Conservation (phyloP, 1,140 invertebrate species). For the Manduca sexta region DNA sequence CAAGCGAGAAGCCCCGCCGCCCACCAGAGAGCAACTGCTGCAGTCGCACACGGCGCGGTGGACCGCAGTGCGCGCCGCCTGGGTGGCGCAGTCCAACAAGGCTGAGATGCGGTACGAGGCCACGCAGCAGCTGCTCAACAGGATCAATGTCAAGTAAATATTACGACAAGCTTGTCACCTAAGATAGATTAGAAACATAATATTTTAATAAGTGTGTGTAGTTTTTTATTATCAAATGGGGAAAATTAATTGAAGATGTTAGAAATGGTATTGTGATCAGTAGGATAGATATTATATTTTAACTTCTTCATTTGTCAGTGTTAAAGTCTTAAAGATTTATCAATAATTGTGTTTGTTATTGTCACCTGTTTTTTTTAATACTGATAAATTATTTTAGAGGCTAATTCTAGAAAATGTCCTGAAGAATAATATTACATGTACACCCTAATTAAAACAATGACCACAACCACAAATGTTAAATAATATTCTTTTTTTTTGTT, state of each 20-base stretch:
- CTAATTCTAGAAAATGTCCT: not conserved
- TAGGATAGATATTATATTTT: too few relatives aligned
- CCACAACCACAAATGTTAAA: conserved; percentile 7
- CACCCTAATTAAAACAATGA: not conserved
- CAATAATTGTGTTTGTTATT: too few relatives aligned
- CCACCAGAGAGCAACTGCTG: conserved; percentile 67
- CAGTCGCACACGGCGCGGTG: conserved; percentile 76
- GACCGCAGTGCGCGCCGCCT: conserved; percentile 76
- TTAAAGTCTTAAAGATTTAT: too few relatives aligned
- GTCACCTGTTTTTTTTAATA: too few relatives aligned
- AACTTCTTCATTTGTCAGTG: too few relatives aligned
- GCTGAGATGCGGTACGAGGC: conserved; percentile 78
- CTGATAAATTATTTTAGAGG: too few relatives aligned
- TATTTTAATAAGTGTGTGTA: too few relatives aligned
- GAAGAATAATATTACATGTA: not conserved
- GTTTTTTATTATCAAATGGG: too few relatives aligned
- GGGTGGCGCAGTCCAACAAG: conserved; percentile 76
- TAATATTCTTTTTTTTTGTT: conserved; percentile 17
- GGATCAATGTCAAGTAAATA: conserved; percentile 78
- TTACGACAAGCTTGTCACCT: not conserved
- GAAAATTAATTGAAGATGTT: not conserved
- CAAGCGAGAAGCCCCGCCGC: conserved; percentile 72
- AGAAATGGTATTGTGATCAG: not conserved
- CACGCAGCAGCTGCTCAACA: conserved; percentile 77
- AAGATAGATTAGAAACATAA: too few relatives aligned